Conservation (phyloP, 2,113 vertebrate genomes). For the Phyllostomus discolor region DNA sequence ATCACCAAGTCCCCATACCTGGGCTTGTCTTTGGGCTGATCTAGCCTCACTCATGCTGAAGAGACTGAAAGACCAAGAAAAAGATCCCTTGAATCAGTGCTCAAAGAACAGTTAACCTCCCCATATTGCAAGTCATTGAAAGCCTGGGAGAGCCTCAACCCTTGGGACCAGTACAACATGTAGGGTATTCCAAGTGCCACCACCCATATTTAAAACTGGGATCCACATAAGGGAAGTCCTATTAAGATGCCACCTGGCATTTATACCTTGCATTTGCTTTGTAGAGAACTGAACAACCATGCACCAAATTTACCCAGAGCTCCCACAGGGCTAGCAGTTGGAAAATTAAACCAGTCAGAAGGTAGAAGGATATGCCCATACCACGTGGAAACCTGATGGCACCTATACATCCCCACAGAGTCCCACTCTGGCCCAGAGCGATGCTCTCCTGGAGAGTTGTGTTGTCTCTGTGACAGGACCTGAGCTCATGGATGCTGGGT, state of each 20-base stretch:
- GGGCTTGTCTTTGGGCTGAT: not conserved
- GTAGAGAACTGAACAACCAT: not conserved
- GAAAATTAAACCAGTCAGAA: slow-evolving; percentile 8
- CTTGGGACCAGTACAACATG: not conserved
- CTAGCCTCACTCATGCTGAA: not conserved
- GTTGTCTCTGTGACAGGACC: not conserved
- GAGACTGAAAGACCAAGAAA: not conserved
- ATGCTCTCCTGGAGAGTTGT: not conserved
- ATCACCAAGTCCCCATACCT: not conserved
- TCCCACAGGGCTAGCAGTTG: not conserved
- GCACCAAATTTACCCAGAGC: not conserved
- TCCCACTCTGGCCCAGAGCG: not conserved
- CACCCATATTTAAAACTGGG: not conserved
- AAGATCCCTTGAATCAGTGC: not conserved
- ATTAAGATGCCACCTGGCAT: not conserved
- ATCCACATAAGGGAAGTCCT: not conserved
- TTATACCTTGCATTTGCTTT: not conserved
- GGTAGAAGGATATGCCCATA: not conserved
- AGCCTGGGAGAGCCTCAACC: not conserved
- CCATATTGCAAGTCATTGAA: not conserved
- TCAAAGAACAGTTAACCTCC: not conserved
- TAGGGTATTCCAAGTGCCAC: not conserved
- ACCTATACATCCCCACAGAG: not conserved
- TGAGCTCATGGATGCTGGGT: not conserved
- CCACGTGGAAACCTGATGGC: not conserved